Evolutionary conservation across 2,113 vertebrate genomes (phyloP), one percentile per base, ranked within the genome.

Genomic region (Cynopterus brachyotis): DNA sequence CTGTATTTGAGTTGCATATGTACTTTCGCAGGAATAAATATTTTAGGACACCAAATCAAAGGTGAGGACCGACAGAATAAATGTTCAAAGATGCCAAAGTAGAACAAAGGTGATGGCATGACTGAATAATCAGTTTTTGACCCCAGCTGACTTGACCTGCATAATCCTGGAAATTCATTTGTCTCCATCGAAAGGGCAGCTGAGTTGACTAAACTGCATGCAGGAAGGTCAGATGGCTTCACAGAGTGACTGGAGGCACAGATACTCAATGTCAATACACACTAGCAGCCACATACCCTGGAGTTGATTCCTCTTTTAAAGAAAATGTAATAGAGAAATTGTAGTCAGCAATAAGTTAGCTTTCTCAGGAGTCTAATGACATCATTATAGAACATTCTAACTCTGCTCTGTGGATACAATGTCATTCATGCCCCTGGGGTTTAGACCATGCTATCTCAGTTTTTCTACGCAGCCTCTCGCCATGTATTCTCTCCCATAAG

Each of bases 291-390:
- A 79, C 30, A 92, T 81, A 47, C 73, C 95, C 97, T 53, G 86
- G 94, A 96, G 96, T 96, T 94, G 53, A 85, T 96, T 86, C 93
- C 40, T 72, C 78, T 59, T 93, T 93, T 93, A 95, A 94, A 94
- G 85, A 89, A 91, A 96, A 95, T 67, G 67, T 64, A 96, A 95
- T 80, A 55, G 93, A 94, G 97, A 96, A 96, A 97, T 91, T 94
- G n/a, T 42, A 93, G 96, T 96, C 93, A 94, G 97, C 95, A 76
- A 70, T 93, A 92, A 91, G 96, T 93, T 83, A 72, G 67, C 94
- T 67, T 96, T 96, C 89, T 78, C 73, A 12, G 72, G 93, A 96
- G 85, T 94, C 93, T 98, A 97, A 98, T 96, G 97, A 96, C 93
- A 98, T 96, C 97, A 94, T 97, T 97, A 96, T 0, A 91, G 75